phyloP scores from a whole-genome alignment of 30 jellyfish, hydroid and myxozoan species.

The Aurelia aurita complex sp. Pacific region DNA sequence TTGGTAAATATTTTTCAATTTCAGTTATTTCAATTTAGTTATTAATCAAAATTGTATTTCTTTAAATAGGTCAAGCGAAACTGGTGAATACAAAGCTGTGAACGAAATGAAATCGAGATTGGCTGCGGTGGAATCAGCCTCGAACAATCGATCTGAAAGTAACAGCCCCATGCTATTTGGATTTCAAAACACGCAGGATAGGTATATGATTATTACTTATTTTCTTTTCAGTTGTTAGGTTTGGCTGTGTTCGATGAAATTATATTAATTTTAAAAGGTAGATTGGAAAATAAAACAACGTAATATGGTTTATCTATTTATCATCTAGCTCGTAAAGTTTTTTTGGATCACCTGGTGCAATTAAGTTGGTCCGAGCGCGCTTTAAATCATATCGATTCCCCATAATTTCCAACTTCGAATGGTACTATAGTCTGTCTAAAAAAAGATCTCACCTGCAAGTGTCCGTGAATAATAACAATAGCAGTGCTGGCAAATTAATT shows the following conservation, averaged over 20 bases:
- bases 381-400: no score
- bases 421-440: no score
- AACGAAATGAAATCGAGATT: slow-evolving; percentile 63
- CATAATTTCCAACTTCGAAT: no score
- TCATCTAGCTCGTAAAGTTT: no score
- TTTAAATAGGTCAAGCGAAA: slow-evolving; percentile 5
- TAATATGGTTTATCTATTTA: no score
- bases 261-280: background rate
- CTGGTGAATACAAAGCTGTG: slow-evolving; percentile 48
- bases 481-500: no score
- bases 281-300: no score
- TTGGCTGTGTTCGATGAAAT: background rate
- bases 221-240: background rate
- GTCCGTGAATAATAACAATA: no score
- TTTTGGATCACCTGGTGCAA: no score
- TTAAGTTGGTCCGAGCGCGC: no score
- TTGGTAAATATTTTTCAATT: background rate
- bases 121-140: slow-evolving; percentile 76
- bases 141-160: slow-evolving; percentile 59
- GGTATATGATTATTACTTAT: background rate
- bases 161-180: slow-evolving; percentile 78
- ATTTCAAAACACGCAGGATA: slow-evolving; percentile 40
- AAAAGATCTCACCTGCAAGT: no score
- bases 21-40: background rate
- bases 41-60: background rate